Evolutionary conservation across 1,140 invertebrate genomes (phyloP).

Genomic region (Nasonia giraulti): DNA sequence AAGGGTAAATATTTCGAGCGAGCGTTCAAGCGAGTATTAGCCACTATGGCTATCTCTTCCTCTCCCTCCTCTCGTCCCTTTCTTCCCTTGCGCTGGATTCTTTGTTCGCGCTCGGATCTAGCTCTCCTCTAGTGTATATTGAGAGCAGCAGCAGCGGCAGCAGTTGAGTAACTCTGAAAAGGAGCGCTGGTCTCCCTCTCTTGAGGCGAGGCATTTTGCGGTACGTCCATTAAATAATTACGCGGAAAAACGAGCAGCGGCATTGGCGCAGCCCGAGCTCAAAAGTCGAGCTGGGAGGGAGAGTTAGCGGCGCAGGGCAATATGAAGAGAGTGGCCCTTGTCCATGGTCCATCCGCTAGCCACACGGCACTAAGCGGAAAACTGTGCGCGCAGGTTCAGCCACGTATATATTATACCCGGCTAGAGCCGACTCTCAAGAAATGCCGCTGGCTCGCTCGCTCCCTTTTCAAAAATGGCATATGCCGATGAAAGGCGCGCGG

Average conservation of each 20-base stretch:
- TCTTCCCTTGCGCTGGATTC: conserved; percentile 5
- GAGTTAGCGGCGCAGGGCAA: conserved; percentile 5
- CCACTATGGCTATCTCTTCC: not conserved
- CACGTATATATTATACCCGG: not conserved
- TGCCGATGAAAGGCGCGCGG: conserved; percentile 25
- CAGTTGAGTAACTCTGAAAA: conserved; percentile 13
- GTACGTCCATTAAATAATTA: conserved; percentile 50
- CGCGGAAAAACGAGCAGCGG: conserved; percentile 17
- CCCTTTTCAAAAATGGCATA: conserved; percentile 34
- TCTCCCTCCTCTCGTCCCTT: not conserved
- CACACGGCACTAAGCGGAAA: not conserved
- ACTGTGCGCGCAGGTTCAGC: not conserved
- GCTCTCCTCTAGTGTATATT: not conserved
- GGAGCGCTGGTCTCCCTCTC: conserved; percentile 2
- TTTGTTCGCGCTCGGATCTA: conserved; percentile 15
- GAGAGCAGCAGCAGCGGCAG: not conserved
- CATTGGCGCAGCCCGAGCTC: not conserved
- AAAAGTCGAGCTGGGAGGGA: not conserved
- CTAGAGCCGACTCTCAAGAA: not conserved
- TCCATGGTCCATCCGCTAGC: not conserved
- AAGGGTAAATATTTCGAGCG: conserved; percentile 32
- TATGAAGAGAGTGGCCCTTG: conserved; percentile 26
- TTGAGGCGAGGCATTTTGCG: not conserved
- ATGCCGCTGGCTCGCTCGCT: not conserved
- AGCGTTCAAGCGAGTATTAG: conserved; percentile 19